Conservation (phyloP, 1,140 invertebrate species). For the Bathynomus jamesi region DNA sequence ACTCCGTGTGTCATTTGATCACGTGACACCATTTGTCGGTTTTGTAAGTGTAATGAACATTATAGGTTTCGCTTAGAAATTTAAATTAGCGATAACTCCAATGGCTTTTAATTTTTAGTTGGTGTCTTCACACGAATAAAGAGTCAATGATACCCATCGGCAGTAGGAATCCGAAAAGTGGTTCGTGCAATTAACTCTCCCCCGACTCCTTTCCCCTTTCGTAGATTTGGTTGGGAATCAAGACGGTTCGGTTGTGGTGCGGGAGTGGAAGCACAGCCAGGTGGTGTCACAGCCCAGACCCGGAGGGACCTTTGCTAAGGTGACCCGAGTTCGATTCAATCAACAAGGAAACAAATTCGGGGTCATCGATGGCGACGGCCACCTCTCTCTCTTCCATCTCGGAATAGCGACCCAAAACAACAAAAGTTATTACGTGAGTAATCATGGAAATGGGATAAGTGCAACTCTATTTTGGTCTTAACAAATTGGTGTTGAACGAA, state of each 20-base stretch:
- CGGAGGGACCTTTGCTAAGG: constrained; percentile 88
- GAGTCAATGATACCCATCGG: no score
- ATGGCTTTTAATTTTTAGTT: no score
- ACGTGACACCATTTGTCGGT: no score
- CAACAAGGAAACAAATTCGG: constrained; percentile 96
- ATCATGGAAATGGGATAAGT: background rate
- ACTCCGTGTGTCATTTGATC: no score
- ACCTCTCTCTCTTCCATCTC: constrained; percentile 64
- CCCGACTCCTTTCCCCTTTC: no score
- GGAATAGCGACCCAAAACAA: constrained; percentile 70
- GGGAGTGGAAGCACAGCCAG: constrained; percentile 94
- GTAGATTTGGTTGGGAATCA: constrained; percentile 60
- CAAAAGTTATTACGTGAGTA: constrained; percentile 90
- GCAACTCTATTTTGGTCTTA: background rate
- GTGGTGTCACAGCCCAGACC: constrained; percentile 80
- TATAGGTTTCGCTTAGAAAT: no score
- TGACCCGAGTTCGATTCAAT: constrained; percentile 60
- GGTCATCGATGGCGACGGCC: constrained; percentile 71
- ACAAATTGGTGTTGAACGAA: no score
- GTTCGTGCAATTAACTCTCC: no score
- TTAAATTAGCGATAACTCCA: no score
- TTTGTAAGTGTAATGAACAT: no score
- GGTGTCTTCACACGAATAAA: no score
- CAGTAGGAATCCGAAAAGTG: no score
- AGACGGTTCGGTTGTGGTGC: constrained; percentile 93